A percentile compares a stretch with the other conserved stretches of the same genome.
phyloP scores from a whole-genome alignment of 2,888 invertebrate species.

The Abscondita cerata region DNA sequence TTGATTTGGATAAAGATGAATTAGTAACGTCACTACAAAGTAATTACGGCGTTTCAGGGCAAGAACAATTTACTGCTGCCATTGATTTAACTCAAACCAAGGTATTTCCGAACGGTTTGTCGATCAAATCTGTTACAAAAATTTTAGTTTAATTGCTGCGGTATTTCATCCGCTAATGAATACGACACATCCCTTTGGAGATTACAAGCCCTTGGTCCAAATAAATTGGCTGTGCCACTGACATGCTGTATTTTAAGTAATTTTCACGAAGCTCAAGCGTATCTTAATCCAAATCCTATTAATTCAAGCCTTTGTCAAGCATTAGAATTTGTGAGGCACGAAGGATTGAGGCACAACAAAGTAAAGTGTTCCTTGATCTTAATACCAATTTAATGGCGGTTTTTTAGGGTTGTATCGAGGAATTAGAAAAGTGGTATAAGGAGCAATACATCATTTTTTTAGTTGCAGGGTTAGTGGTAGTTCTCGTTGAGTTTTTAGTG shows the following conservation, averaged over 20 bases:
- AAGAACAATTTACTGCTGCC: constrained; percentile 79
- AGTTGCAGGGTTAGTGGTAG: constrained; percentile 68
- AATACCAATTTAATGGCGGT: too few relatives aligned
- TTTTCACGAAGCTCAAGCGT: constrained; percentile 63
- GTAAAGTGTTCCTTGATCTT: too few relatives aligned
- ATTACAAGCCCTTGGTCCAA: constrained; percentile 73
- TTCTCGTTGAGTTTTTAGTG: constrained; percentile 76
- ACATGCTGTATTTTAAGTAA: constrained; percentile 68
- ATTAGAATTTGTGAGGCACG: constrained; percentile 63
- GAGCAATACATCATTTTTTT: constrained; percentile 76
- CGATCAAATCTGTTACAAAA: not conserved
- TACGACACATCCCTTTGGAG: constrained; percentile 85
- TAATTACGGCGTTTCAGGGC: constrained; percentile 78
- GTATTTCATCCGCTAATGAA: constrained; percentile 78
- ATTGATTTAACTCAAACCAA: constrained; percentile 78
- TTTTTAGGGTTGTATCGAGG: constrained; percentile 71
- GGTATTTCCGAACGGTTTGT: constrained; percentile 49
- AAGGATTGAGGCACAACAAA: constrained; percentile 64
- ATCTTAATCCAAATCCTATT: constrained; percentile 78
- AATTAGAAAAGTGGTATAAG: constrained; percentile 78
- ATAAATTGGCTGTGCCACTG: constrained; percentile 50
- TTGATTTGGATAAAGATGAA: constrained; percentile 71
- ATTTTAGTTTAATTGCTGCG: constrained; percentile 79
- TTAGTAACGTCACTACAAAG: constrained; percentile 75
- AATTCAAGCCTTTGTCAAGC: constrained; percentile 77